Base-by-base conservation (phyloP, 2,797 vertebrate genomes). In the Falco peregrinus region DNA sequence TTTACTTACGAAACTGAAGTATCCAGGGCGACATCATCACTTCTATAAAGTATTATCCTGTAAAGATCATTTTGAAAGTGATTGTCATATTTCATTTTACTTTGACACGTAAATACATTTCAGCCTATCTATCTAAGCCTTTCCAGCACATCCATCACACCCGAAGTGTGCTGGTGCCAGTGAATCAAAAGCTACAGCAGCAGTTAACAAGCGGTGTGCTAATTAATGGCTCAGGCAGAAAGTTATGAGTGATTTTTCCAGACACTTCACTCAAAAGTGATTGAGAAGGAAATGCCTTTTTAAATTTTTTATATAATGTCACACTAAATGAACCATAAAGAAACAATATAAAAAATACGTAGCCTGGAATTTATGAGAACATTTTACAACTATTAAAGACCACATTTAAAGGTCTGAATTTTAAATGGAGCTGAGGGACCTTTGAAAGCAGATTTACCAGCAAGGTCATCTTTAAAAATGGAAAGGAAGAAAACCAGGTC, bases 271-370 rank as follows among this genome's bases (percentile, higher is more conserved):
- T 75, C 90, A 50, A 57, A 90, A 87, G 35, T 82, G 92, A 93
- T 86, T 89, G 93, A 83, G 79, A 91, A 95, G 88, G 69, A 95
- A 97, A 95, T 84, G 82, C 50, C 82, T 88, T 90, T 89, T 93
- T 29, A 73, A 92, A 92, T 9, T 76, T 93, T 92, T 91, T 91
- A 88, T 94, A 45, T 92, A 96, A 96, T 94, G 95, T 96, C 96
- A 96, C 78, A 53, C 81, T 92, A 95, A 96, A 84, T 86, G 94
- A 97, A 85, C 92, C 94, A 82, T 94, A 94, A 96, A 96, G 89
- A 82, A 96, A 95, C 76, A 93, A 59, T 94, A 93, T 35, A 93
- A 67, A 95, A 95, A 95, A 84, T 87, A 60, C n/a, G 7, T 89
- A 84, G 76, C 83, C 77, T 87, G 63, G 67, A 76, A 95, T 97